Conservation (phyloP, 92 coral and sea anemone genomes). For the Zoanthus sociatus region DNA sequence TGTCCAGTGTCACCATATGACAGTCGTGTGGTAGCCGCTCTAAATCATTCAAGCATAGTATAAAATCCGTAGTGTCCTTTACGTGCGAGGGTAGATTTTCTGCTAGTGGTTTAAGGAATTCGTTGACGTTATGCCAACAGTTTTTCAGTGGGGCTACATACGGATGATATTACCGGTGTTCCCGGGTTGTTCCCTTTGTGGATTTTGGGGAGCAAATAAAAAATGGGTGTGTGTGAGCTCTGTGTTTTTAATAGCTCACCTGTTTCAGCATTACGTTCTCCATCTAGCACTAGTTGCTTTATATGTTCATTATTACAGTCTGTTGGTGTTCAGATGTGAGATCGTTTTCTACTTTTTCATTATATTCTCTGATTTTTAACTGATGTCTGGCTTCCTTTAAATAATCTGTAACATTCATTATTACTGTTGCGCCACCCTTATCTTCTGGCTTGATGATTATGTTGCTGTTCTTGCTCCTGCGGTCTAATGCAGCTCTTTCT, state of each 20-base stretch:
- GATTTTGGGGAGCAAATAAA: too few species aligned
- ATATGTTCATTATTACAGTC: constrained; percentile 32
- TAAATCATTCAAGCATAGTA: too few species aligned
- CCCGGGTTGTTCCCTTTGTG: too few species aligned
- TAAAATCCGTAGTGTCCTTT: too few species aligned
- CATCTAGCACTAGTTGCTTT: constrained; percentile 28
- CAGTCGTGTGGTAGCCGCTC: too few species aligned
- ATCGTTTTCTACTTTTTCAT: constrained; percentile 45
- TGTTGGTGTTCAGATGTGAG: constrained; percentile 47
- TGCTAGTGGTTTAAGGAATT: too few species aligned
- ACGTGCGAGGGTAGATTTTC: too few species aligned
- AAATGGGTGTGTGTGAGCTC: too few species aligned
- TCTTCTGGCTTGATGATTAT: background rate
- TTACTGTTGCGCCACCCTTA: constrained; percentile 35
- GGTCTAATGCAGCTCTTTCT: background rate
- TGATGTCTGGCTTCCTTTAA: constrained; percentile 38
- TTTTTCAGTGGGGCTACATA: too few species aligned
- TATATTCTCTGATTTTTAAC: constrained; percentile 29
- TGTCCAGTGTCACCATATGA: too few species aligned
- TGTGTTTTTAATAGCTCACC: background rate
- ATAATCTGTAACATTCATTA: constrained; percentile 36
- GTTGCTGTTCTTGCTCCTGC: background rate
- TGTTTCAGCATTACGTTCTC: constrained; percentile 32
- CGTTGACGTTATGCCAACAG: too few species aligned
- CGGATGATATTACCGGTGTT: background rate